phyloP scores from a whole-genome alignment of 2,888 invertebrate genomes.

The Dione juno region DNA sequence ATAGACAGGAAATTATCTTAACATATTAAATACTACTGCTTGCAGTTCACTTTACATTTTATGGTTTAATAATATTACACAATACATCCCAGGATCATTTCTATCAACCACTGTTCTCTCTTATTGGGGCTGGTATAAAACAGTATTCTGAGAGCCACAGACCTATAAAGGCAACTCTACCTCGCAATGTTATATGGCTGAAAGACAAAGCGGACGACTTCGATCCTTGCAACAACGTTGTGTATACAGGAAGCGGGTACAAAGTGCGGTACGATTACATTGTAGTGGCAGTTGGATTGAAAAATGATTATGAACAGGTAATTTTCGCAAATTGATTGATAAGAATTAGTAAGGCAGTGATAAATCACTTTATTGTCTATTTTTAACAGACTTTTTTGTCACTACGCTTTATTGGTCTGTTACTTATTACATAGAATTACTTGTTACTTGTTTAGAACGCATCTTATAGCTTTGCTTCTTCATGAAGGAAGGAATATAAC shows the following conservation, averaged over 20 bases:
- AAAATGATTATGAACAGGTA: conserved; percentile 91
- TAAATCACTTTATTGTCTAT: not conserved
- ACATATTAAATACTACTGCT: too few species aligned
- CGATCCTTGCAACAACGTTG: conserved; percentile 88
- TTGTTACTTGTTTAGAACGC: too few species aligned
- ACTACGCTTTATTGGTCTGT: too few species aligned
- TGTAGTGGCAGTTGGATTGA: conserved; percentile 92
- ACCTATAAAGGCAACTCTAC: conserved; percentile 87
- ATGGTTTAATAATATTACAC: not conserved
- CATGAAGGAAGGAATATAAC: too few species aligned
- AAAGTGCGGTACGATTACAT: conserved; percentile 91
- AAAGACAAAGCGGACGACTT: conserved; percentile 88
- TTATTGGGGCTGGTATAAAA: conserved; percentile 95
- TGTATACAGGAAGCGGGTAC: conserved; percentile 87
- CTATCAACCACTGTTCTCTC: conserved; percentile 96
- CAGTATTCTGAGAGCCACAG: conserved; percentile 85
- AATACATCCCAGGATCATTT: conserved; percentile 87
- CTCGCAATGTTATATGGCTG: conserved; percentile 90
- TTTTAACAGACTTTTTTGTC: too few species aligned
- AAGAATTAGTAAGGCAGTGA: not conserved
- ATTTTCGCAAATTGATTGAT: not conserved
- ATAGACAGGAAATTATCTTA: too few species aligned
- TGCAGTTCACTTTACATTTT: not conserved
- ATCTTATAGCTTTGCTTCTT: too few species aligned
- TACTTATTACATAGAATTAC: too few species aligned